phyloP scores from a whole-genome alignment of 1,140 invertebrate genomes.

The Drosophila ambigua region DNA sequence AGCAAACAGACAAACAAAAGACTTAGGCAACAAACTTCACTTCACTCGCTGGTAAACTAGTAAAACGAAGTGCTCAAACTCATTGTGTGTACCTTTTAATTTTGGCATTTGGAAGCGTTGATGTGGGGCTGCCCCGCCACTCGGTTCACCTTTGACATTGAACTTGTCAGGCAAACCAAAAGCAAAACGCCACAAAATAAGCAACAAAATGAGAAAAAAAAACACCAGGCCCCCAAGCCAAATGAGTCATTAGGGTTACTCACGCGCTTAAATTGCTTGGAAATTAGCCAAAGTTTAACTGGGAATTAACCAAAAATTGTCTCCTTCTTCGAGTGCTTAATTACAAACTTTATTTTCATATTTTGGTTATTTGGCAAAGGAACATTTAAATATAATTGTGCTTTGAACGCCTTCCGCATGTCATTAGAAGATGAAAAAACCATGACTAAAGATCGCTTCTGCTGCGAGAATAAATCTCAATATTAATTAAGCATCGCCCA shows the following conservation, averaged over 20 bases:
- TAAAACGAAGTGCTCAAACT: conserved; percentile 9
- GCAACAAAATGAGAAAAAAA: conserved; percentile 29
- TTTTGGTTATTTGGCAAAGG: conserved; percentile 7
- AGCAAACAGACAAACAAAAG: conserved; percentile 54
- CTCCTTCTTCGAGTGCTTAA: conserved; percentile 28
- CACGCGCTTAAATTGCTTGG: conserved; percentile 22
- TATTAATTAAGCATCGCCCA: no score
- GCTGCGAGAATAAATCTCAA: not conserved
- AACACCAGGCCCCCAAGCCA: conserved; percentile 16
- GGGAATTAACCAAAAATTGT: not conserved
- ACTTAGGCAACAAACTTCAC: conserved; percentile 71
- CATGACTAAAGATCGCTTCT: conserved; percentile 15
- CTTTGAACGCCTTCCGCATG: conserved; percentile 16
- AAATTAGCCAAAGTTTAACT: conserved; percentile 13
- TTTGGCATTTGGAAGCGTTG: conserved; percentile 26
- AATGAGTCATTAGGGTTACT: conserved; percentile 29
- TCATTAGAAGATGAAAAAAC: conserved; percentile 29
- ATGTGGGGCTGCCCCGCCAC: conserved; percentile 22
- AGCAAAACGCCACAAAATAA: conserved; percentile 15
- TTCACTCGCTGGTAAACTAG: conserved; percentile 13
- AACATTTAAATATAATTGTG: conserved; percentile 42
- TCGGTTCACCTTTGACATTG: conserved; percentile 74
- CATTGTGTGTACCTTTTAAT: conserved; percentile 26
- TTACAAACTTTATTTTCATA: conserved; percentile 31
- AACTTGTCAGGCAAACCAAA: conserved; percentile 63